phyloP scores from a whole-genome alignment of 1,140 invertebrate genomes.

The Drosophila murphyi region DNA sequence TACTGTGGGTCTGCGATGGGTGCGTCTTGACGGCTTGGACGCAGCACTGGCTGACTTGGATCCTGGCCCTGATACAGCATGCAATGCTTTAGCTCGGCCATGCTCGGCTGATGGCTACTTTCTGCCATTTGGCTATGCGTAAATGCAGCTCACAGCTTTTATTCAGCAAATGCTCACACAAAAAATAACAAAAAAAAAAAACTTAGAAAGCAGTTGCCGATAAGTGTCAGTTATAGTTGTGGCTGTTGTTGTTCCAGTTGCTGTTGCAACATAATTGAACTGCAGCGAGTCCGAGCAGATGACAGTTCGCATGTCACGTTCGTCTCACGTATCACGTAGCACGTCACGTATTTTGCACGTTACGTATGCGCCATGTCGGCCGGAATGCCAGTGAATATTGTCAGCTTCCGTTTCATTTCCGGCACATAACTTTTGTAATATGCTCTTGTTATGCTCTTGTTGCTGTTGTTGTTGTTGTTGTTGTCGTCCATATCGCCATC shows the following conservation, averaged over 20 bases:
- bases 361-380: constrained; percentile 25
- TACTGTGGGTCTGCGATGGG: neutral
- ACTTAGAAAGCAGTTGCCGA: constrained; percentile 57
- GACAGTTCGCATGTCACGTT: neutral
- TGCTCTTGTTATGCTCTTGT: constrained; percentile 15
- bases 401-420: constrained; percentile 62
- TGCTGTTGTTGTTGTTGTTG: neutral
- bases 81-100: constrained; percentile 59
- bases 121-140: constrained; percentile 28
- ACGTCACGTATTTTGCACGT: constrained; percentile 1
- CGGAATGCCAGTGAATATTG: constrained; percentile 33
- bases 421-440: constrained; percentile 67
- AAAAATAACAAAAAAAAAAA: neutral
- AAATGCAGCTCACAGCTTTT: constrained; percentile 12
- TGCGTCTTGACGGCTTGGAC: neutral
- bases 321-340: constrained; percentile 1
- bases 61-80: constrained; percentile 63
- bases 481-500: neutral
- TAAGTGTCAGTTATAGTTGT: constrained; percentile 12
- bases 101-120: constrained; percentile 14
- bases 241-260: constrained; percentile 10
- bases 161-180: neutral
- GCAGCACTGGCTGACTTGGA: constrained; percentile 22
- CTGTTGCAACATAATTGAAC: constrained; percentile 2
- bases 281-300: constrained; percentile 1